These are phyloP conservation scores for Perccottus glenii DNA, from an alignment of 2,113 vertebrate genomes.

Conservation along the genomic window DNA sequence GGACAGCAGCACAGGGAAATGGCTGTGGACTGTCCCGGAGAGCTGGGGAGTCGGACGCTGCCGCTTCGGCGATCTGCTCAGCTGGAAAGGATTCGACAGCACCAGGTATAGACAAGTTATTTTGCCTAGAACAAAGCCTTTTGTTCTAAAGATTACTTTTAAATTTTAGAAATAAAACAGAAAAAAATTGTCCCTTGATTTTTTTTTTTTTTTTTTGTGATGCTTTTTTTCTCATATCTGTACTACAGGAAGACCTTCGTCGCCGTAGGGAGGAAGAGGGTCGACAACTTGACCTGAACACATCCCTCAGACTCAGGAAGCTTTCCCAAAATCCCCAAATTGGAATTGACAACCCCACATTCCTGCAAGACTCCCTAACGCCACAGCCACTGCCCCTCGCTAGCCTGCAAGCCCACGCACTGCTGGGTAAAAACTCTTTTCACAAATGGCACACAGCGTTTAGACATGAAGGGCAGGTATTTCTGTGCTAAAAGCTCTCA, in stretches of 20 bases:
- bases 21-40: constrained; percentile 95
- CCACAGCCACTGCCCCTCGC: constrained; percentile 30
- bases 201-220: background rate
- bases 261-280: constrained; percentile 92
- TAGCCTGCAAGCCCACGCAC: constrained; percentile 49
- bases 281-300: constrained; percentile 90
- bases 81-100: constrained; percentile 94
- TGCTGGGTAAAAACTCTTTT: constrained; percentile 53
- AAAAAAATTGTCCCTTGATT: no score
- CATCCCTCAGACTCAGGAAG: constrained; percentile 95
- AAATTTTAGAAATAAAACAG: no score
- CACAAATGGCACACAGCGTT: constrained; percentile 2
- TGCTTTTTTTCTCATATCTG: background rate
- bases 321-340: constrained; percentile 95
- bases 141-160: no score
- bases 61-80: constrained; percentile 90
- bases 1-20: constrained; percentile 91
- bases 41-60: constrained; percentile 91
- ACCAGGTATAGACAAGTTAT: constrained; percentile 76
- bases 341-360: constrained; percentile 98
- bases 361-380: constrained; percentile 81
- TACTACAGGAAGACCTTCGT: constrained; percentile 86
- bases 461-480: background rate
- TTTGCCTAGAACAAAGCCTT: background rate
- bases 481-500: constrained; percentile 3